Percentiles rank a stretch among this genome's conserved stretches.
Evolutionary conservation across 2,888 invertebrate species (phyloP).

Genomic region (Noctua pronuba): DNA sequence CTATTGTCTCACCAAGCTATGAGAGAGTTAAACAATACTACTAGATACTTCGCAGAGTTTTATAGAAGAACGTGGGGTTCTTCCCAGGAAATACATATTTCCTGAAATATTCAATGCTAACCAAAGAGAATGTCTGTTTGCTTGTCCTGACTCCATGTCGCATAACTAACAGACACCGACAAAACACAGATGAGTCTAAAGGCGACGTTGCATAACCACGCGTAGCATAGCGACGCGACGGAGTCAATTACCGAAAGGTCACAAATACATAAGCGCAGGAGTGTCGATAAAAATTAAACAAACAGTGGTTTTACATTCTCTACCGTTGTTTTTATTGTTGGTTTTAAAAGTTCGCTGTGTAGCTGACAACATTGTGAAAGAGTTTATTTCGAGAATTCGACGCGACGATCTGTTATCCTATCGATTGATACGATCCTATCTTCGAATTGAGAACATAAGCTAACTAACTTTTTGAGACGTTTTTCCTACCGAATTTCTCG

Average conservation of each 20-base stretch:
- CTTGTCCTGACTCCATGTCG: slow-evolving; percentile 3
- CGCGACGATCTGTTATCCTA: neutral
- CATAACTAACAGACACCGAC: slow-evolving; percentile 28
- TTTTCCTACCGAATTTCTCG: neutral
- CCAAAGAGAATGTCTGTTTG: slow-evolving; percentile 34
- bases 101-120: neutral
- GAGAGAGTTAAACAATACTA: neutral
- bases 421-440: neutral
- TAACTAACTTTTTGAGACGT: neutral
- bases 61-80: no score
- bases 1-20: neutral
- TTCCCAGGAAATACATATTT: neutral
- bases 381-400: slow-evolving; percentile 1
- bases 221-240: slow-evolving; percentile 48
- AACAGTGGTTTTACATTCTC: slow-evolving; percentile 38
- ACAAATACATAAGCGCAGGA: slow-evolving; percentile 45
- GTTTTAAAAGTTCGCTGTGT: slow-evolving; percentile 6
- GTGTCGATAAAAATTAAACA: slow-evolving; percentile 49
- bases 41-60: neutral
- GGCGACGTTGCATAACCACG: slow-evolving; percentile 52
- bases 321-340: slow-evolving; percentile 33
- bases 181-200: slow-evolving; percentile 53
- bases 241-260: slow-evolving; percentile 60
- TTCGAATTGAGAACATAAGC: neutral
- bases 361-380: slow-evolving; percentile 30